A percentile compares a stretch with the other conserved stretches of the same genome.
phyloP scores from a whole-genome alignment of 2,113 vertebrate genomes.

The Ranitomeya variabilis region DNA sequence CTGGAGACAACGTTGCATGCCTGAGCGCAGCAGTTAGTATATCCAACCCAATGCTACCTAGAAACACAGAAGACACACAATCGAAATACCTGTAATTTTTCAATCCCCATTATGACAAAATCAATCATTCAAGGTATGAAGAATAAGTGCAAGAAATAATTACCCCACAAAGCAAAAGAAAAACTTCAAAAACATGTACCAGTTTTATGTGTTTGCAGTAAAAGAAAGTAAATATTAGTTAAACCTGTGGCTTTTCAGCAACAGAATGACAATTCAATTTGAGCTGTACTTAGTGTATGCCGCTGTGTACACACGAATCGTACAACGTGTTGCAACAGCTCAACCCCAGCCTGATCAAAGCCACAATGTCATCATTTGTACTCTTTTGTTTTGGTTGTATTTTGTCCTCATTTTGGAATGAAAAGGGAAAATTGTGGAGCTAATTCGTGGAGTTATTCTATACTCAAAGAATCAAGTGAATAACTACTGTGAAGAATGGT shows the following conservation, averaged over 20 bases:
- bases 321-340: slow-evolving; percentile 30
- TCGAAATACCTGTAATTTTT: neutral
- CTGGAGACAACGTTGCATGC: neutral
- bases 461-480: neutral
- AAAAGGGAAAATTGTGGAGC: neutral
- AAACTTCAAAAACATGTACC: neutral
- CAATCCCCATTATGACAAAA: neutral
- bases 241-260: neutral
- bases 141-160: neutral
- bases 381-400: neutral
- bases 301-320: slow-evolving; percentile 16
- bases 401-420: no score
- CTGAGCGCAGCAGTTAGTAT: neutral
- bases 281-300: neutral
- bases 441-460: neutral
- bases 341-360: slow-evolving; percentile 28
- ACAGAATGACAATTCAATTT: neutral
- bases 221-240: neutral
- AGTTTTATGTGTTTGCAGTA: neutral
- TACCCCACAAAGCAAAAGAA: neutral
- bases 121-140: neutral
- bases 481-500: neutral
- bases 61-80: neutral
- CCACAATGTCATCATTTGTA: neutral
- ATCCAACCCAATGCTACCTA: neutral